These are phyloP conservation scores for Phengaris alcon DNA, from an alignment of 2,888 invertebrate species.

Conservation along the genomic window DNA sequence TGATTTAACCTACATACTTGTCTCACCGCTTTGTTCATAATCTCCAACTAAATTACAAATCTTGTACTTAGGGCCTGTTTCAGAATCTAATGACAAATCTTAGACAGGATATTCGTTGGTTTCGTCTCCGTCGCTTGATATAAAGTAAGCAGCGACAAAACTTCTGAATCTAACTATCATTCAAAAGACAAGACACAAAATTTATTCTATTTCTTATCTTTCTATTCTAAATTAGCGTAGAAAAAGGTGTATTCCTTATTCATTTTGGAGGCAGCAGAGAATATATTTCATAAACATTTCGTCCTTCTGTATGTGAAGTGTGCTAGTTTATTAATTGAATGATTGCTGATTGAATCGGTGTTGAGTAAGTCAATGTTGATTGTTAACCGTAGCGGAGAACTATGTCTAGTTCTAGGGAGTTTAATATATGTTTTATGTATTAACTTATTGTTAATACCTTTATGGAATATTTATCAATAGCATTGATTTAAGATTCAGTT, in stretches of 20 bases:
- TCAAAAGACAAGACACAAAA: background rate
- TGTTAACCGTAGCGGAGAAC: constrained; percentile 3
- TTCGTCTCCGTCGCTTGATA: no score
- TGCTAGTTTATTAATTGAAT: background rate
- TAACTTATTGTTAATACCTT: background rate
- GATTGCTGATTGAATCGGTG: background rate
- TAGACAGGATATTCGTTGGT: no score
- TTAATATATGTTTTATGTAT: background rate
- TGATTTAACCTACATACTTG: constrained; percentile 23
- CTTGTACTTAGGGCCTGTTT: background rate
- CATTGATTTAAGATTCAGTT: background rate
- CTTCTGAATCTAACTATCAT: no score
- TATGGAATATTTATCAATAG: background rate
- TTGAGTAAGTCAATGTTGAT: constrained; percentile 8
- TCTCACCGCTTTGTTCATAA: constrained; percentile 20
- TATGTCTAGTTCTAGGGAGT: background rate
- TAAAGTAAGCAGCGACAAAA: no score
- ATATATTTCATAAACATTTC: background rate
- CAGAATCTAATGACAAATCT: no score
- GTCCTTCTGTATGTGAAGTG: background rate
- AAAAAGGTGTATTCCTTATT: no score
- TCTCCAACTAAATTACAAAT: background rate
- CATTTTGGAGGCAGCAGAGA: background rate
- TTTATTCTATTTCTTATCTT: no score
- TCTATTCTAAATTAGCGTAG: no score